Conservation (phyloP, 2,113 vertebrate genomes). For the Tor tambroides region DNA sequence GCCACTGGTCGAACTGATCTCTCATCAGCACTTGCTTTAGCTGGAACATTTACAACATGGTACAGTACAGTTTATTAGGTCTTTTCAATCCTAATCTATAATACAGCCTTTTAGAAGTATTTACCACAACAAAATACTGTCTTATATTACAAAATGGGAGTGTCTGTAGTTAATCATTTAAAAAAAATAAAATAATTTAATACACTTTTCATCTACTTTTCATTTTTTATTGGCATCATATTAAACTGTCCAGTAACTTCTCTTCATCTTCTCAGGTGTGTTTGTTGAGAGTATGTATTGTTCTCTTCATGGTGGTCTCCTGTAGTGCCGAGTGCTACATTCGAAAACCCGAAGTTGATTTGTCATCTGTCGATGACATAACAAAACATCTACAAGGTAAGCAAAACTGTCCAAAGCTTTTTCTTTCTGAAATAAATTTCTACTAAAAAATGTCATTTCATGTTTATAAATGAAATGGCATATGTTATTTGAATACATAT, state of each 20-base stretch:
- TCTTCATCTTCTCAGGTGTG: background rate
- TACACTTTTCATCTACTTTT: background rate
- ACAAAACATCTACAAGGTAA: background rate
- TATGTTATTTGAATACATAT: background rate
- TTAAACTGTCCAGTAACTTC: background rate
- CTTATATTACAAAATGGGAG: too few relatives aligned
- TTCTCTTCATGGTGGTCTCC: background rate
- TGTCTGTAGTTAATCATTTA: background rate
- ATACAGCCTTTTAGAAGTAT: background rate
- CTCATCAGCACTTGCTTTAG: background rate
- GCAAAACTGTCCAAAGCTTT: background rate
- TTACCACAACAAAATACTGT: constrained; percentile 1
- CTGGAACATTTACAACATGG: background rate
- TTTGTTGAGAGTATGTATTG: background rate
- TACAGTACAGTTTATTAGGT: background rate
- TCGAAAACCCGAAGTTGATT: background rate
- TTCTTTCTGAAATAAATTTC: background rate
- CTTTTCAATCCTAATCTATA: background rate
- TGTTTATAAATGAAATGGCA: background rate
- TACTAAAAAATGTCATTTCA: background rate
- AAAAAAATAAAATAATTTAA: too few relatives aligned
- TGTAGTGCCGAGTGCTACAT: background rate
- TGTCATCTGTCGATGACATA: background rate
- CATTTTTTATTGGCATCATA: background rate
- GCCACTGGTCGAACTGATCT: background rate